phyloP scores from a whole-genome alignment of 2,888 invertebrate species.

The Nemapogon koenigi region DNA sequence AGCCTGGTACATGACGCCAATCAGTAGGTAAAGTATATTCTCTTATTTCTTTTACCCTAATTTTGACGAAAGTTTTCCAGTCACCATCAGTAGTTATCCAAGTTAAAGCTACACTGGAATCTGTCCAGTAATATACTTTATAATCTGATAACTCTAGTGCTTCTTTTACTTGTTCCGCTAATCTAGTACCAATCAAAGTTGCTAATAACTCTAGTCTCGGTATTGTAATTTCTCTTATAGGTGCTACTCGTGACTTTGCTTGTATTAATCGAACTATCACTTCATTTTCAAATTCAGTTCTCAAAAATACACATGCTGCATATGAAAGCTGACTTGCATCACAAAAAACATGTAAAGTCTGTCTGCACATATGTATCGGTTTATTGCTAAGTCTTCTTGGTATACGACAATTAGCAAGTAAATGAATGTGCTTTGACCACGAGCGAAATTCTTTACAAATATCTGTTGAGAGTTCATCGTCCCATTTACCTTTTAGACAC shows the following conservation, averaged over 20 bases:
- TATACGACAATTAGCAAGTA: background rate
- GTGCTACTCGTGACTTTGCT: conserved; percentile 6
- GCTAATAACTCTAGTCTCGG: conserved; percentile 10
- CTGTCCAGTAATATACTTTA: conserved; percentile 3
- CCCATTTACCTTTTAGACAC: conserved; percentile 1
- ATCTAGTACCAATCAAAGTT: conserved; percentile 5
- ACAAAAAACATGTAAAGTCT: conserved; percentile 1
- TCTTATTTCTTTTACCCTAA: conserved; percentile 10
- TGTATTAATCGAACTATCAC: conserved; percentile 3
- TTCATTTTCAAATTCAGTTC: background rate
- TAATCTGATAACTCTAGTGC: background rate
- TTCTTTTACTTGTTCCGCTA: background rate
- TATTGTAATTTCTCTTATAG: conserved; percentile 4
- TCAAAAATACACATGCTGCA: conserved; percentile 6
- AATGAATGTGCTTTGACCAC: background rate
- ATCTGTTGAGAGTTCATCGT: conserved; percentile 1
- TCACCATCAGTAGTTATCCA: conserved; percentile 6
- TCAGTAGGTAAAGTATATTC: background rate
- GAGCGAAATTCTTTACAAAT: background rate
- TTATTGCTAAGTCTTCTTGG: background rate
- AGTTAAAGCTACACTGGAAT: conserved; percentile 3
- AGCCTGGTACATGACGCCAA: conserved; percentile 10
- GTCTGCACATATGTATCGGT: conserved; percentile 1
- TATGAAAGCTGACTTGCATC: conserved; percentile 6
- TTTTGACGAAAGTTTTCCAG: conserved; percentile 10